Evolutionary conservation across 2,888 invertebrate species (phyloP).

Genomic region (Steinernema carpocapsae): DNA sequence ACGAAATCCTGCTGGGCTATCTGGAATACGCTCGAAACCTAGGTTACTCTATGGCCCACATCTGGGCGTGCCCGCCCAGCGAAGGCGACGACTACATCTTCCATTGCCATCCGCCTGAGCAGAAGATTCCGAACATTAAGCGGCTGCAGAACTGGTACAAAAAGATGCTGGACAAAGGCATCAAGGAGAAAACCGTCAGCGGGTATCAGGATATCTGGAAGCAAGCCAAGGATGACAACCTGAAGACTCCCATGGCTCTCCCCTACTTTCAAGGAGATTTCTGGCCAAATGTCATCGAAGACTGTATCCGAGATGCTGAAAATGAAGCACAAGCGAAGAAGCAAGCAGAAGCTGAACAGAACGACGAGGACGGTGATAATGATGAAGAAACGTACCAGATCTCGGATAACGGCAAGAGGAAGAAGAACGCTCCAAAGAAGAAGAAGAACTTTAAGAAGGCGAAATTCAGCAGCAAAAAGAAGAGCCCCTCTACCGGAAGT

Average conservation of each 20-base stretch:
- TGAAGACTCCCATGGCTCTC: conserved; percentile 88
- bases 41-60: conserved; percentile 98
- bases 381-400: conserved; percentile 52
- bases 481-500: conserved; percentile 71
- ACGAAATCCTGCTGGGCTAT: conserved; percentile 97
- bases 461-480: conserved; percentile 85
- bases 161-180: conserved; percentile 99
- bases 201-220: conserved; percentile 86
- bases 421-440: conserved; percentile 75
- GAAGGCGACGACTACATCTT: conserved; percentile 99
- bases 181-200: conserved; percentile 94
- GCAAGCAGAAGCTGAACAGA: conserved; percentile 56
- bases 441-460: conserved; percentile 97
- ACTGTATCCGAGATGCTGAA: conserved; percentile 96
- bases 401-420: conserved; percentile 40
- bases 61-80: conserved; percentile 99
- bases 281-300: conserved; percentile 99
- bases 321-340: conserved; percentile 94
- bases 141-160: conserved; percentile 99
- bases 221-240: conserved; percentile 87
- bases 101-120: conserved; percentile 98
- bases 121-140: conserved; percentile 99
- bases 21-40: conserved; percentile 96
- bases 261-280: conserved; percentile 99
- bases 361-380: conserved; percentile 53